These are phyloP conservation scores for Frieseomelitta varia DNA, from an alignment of 1,140 invertebrate genomes.

Conservation along the genomic window DNA sequence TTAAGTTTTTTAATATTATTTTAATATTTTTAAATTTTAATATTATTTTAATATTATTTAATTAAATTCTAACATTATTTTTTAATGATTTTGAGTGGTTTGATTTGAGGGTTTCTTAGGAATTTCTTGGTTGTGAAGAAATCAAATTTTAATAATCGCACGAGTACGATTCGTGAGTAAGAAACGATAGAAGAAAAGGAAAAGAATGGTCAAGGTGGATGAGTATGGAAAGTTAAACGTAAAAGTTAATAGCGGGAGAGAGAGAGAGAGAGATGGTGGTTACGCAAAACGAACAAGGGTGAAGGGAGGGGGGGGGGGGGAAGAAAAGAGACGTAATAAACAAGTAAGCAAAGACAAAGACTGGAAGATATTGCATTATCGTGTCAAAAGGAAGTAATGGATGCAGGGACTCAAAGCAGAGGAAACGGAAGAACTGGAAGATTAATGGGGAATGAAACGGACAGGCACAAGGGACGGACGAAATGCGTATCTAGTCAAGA, in stretches of 20 bases:
- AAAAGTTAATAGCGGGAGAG: too few relatives aligned
- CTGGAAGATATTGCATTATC: constrained; percentile 33
- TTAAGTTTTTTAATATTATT: too few relatives aligned
- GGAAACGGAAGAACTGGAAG: constrained; percentile 30
- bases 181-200: not conserved
- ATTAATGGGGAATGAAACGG: constrained; percentile 45
- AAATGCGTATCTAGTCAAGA: constrained; percentile 7
- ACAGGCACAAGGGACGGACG: constrained; percentile 9
- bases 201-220: not conserved
- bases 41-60: too few relatives aligned
- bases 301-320: too few relatives aligned
- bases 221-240: too few relatives aligned
- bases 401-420: constrained; percentile 26
- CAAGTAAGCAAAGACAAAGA: constrained; percentile 32
- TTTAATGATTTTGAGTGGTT: too few relatives aligned
- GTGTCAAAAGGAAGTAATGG: constrained; percentile 37
- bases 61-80: too few relatives aligned
- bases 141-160: not conserved
- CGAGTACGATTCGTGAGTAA: not conserved
- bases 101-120: too few relatives aligned
- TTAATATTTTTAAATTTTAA: too few relatives aligned
- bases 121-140: too few relatives aligned
- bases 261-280: too few relatives aligned
- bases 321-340: constrained; percentile 16
- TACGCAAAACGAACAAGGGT: not conserved